Percentiles rank a stretch among this genome's conserved stretches.
These are phyloP conservation scores for Periophthalmodon schlosseri DNA, from an alignment of 2,113 vertebrate genomes.

Conservation along the genomic window DNA sequence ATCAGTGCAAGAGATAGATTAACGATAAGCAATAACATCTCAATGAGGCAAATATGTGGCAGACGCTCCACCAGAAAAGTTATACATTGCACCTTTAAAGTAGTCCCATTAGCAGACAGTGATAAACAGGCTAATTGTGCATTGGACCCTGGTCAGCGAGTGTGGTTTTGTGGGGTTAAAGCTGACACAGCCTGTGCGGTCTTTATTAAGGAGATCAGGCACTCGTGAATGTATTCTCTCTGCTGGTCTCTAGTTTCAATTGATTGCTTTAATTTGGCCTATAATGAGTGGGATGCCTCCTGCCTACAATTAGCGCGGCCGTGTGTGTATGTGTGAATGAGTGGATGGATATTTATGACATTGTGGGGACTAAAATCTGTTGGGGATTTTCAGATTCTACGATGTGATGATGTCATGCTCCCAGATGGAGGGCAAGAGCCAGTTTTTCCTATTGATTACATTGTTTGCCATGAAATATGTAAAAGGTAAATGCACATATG, in stretches of 20 bases:
- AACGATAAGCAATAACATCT: no score
- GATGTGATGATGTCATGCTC: no score
- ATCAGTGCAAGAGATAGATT: no score
- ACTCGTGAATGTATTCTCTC: slow-evolving; percentile 50
- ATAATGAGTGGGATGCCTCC: slow-evolving; percentile 61
- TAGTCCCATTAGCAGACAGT: slow-evolving; percentile 22
- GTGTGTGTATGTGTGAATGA: background rate
- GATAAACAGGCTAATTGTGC: slow-evolving; percentile 45
- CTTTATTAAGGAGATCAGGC: slow-evolving; percentile 38
- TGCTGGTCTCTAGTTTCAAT: slow-evolving; percentile 63
- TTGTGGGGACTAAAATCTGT: no score
- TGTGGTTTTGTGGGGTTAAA: slow-evolving; percentile 22
- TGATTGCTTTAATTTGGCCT: slow-evolving; percentile 70
- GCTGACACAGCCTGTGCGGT: slow-evolving; percentile 47
- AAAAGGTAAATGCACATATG: no score
- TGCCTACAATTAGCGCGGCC: slow-evolving; percentile 56
- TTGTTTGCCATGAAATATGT: no score
- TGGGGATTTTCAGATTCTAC: no score
- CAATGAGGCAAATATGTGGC: no score
- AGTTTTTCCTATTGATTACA: no score
- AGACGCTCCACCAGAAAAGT: no score
- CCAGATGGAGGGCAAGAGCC: no score
- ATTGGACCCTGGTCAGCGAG: slow-evolving; percentile 28
- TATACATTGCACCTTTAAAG: background rate
- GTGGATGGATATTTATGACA: no score